Evolutionary conservation across 2,888 invertebrate genomes (phyloP).

Genomic region (Callimorpha dominula): DNA sequence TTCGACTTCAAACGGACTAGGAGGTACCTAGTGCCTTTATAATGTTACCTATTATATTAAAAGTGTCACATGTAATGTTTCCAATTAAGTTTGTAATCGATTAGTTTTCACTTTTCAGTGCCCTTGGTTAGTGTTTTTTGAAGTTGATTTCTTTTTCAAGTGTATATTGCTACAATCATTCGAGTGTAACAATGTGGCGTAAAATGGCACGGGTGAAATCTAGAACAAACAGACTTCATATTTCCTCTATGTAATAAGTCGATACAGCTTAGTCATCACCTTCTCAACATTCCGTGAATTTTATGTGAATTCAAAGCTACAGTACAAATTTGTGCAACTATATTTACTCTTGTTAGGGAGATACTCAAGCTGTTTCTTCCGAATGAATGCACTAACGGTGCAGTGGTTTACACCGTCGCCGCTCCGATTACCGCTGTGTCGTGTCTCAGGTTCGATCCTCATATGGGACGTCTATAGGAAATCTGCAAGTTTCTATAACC

Average conservation of each 20-base stretch:
- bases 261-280: neutral
- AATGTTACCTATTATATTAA: no score
- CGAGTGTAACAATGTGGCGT: neutral
- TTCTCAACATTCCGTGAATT: neutral
- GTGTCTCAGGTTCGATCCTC: neutral
- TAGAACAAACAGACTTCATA: neutral
- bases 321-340: neutral
- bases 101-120: no score
- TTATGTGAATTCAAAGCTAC: neutral
- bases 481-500: no score
- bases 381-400: neutral
- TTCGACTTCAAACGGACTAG: neutral
- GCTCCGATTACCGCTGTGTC: neutral
- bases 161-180: neutral
- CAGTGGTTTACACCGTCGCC: neutral
- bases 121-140: no score
- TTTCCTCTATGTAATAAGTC: neutral
- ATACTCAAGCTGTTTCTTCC: neutral
- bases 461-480: neutral
- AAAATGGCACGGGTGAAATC: neutral
- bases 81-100: no score
- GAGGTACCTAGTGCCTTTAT: no score
- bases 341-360: neutral
- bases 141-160: neutral
- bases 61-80: no score